Percentiles rank a stretch among this genome's conserved stretches.
Evolutionary conservation across 2,888 invertebrate genomes (phyloP).

Genomic region (Caenorhabditis becei): DNA sequence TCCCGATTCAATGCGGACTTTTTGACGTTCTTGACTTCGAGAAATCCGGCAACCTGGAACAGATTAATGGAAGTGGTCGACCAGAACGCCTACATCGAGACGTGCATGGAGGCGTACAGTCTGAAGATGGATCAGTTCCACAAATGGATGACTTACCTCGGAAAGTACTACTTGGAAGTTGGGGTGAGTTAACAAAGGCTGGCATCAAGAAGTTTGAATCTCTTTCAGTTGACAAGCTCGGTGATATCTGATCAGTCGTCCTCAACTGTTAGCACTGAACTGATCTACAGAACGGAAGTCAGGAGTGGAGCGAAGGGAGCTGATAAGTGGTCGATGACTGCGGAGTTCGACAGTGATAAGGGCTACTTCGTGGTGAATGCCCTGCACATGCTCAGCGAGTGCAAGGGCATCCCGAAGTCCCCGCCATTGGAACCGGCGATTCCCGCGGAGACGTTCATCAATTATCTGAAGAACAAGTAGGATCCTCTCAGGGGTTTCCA

Average conservation of each 20-base stretch:
- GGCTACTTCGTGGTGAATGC: conserved; percentile 13
- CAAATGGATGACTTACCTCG: conserved; percentile 22
- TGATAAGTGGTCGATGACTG: conserved; percentile 31
- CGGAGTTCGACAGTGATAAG: background rate
- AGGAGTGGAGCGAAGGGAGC: background rate
- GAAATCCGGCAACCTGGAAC: background rate
- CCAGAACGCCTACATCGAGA: conserved; percentile 17
- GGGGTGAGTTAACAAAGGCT: conserved; percentile 4
- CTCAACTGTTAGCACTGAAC: conserved; percentile 3
- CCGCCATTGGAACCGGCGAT: conserved; percentile 28
- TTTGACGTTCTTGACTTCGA: background rate
- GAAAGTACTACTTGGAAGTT: conserved; percentile 21
- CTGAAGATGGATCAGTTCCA: conserved; percentile 20
- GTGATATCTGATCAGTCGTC: conserved; percentile 10
- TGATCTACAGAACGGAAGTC: conserved; percentile 7
- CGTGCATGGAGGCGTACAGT: conserved; percentile 26
- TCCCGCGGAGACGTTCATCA: conserved; percentile 14
- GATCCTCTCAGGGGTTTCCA: background rate
- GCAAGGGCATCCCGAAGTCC: conserved; percentile 22
- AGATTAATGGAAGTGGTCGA: conserved; percentile 1
- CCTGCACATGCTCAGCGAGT: conserved; percentile 22
- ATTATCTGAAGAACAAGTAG: conserved; percentile 23
- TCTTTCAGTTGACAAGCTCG: conserved; percentile 13
- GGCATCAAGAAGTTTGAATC: background rate
- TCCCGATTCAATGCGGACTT: conserved; percentile 13